These are phyloP conservation scores for Nomada goodeniana DNA, from an alignment of 2,888 invertebrate genomes.

Conservation along the genomic window DNA sequence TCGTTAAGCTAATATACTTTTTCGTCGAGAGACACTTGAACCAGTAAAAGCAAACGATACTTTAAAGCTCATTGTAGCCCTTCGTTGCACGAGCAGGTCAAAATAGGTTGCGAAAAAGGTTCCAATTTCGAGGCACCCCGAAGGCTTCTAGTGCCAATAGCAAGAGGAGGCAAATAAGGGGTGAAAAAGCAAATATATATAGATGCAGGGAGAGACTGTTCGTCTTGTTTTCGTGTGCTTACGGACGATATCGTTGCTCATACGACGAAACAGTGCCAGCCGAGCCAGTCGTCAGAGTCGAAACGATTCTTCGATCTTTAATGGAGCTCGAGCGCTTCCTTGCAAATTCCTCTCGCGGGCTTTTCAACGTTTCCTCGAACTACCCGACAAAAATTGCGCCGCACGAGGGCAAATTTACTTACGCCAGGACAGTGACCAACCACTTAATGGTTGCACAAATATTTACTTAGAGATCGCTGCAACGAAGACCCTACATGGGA, in stretches of 20 bases:
- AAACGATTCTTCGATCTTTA: slow-evolving; percentile 34
- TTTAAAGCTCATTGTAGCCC: neutral
- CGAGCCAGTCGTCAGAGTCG: neutral
- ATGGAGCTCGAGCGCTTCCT: slow-evolving; percentile 14
- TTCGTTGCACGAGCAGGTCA: neutral
- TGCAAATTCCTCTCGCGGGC: neutral
- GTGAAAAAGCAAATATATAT: slow-evolving; percentile 36
- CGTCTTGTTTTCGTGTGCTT: slow-evolving; percentile 53
- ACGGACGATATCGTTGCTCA: slow-evolving; percentile 51
- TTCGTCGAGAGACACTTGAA: neutral
- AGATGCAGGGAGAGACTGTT: slow-evolving; percentile 32
- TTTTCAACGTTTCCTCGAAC: slow-evolving; percentile 8
- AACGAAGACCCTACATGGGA: too few relatives aligned
- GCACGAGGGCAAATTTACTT: too few relatives aligned
- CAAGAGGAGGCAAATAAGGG: slow-evolving; percentile 20
- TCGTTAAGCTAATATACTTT: neutral
- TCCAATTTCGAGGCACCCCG: slow-evolving; percentile 53
- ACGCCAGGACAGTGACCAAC: neutral
- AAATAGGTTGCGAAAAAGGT: slow-evolving; percentile 47
- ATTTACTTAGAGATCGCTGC: neutral
- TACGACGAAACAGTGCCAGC: slow-evolving; percentile 27
- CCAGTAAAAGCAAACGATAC: neutral
- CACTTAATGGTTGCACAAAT: neutral
- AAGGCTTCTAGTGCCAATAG: slow-evolving; percentile 25
- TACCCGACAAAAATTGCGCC: neutral